These are phyloP conservation scores for Aplidium turbinatum DNA, from an alignment of 23 tunicate species.

Conservation along the genomic window DNA sequence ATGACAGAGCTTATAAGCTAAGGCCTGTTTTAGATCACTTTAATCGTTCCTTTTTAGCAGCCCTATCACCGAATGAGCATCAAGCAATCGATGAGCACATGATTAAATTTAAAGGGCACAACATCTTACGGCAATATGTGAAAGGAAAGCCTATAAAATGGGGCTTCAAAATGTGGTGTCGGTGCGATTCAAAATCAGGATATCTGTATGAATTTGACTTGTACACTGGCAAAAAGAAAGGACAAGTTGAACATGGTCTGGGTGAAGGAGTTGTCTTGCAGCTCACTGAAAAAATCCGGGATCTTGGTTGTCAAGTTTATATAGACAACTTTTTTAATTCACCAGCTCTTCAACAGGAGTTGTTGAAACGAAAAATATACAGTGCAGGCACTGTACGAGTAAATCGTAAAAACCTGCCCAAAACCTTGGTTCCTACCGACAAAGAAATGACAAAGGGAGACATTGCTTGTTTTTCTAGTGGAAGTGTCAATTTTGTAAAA, in stretches of 20 bases:
- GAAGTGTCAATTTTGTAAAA: slow-evolving; percentile 3
- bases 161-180: slow-evolving; percentile 27
- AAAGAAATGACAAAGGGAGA: slow-evolving; percentile 13
- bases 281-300: not conserved
- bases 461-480: not conserved
- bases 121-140: slow-evolving; percentile 12
- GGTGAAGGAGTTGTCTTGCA: slow-evolving; percentile 27
- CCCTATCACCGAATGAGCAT: not conserved
- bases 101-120: slow-evolving; percentile 15
- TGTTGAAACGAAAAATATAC: not conserved
- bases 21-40: slow-evolving; percentile 12
- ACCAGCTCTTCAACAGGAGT: not conserved
- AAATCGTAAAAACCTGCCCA: slow-evolving; percentile 10
- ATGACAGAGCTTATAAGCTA: slow-evolving; percentile 11
- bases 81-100: slow-evolving; percentile 27
- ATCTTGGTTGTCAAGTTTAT: slow-evolving; percentile 7
- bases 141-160: slow-evolving; percentile 26
- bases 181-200: slow-evolving; percentile 15
- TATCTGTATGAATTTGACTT: slow-evolving; percentile 12
- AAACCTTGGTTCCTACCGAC: not conserved
- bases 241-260: slow-evolving; percentile 1
- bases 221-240: slow-evolving; percentile 5
- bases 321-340: slow-evolving; percentile 30
- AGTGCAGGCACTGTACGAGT: slow-evolving; percentile 17
- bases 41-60: not conserved